Evolutionary conservation across 1,140 invertebrate genomes (phyloP).

Genomic region (Macrobrachium nipponense): DNA sequence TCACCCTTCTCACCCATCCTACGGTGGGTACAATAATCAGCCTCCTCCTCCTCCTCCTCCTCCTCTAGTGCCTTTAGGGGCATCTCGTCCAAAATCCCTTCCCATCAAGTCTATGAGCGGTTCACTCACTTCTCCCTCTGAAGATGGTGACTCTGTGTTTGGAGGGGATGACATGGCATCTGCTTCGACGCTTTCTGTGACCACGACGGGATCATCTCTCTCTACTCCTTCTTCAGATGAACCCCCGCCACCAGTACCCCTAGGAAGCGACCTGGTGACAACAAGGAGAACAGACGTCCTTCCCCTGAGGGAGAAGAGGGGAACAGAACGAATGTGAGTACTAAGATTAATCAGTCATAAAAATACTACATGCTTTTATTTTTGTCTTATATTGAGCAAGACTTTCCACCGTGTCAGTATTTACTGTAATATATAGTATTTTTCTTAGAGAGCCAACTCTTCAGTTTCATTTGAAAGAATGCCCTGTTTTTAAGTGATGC

Average conservation of each 20-base stretch:
- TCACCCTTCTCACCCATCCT: not conserved
- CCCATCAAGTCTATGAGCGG: slow-evolving; percentile 65
- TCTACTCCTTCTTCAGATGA: slow-evolving; percentile 59
- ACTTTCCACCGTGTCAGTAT: too few species aligned
- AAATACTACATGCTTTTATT: not conserved
- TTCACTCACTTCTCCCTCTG: slow-evolving; percentile 38
- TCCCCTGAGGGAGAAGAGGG: slow-evolving; percentile 56
- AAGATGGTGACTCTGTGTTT: slow-evolving; percentile 43
- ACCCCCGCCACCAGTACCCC: slow-evolving; percentile 73
- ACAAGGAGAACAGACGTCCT: slow-evolving; percentile 69
- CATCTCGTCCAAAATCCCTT: slow-evolving; percentile 63
- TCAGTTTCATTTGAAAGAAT: too few species aligned
- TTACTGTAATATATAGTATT: too few species aligned
- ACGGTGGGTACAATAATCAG: slow-evolving; percentile 1
- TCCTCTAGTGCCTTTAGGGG: slow-evolving; percentile 65
- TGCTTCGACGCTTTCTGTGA: slow-evolving; percentile 36
- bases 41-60: slow-evolving; percentile 67
- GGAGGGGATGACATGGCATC: slow-evolving; percentile 7
- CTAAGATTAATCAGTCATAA: not conserved
- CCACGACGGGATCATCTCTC: slow-evolving; percentile 59
- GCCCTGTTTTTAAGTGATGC: too few species aligned
- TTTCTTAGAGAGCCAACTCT: too few species aligned
- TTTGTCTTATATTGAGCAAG: too few species aligned
- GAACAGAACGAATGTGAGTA: slow-evolving; percentile 50
- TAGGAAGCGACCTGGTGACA: slow-evolving; percentile 71